These are phyloP conservation scores for Chitala chitala DNA, from an alignment of 2,113 vertebrate genomes.

Conservation along the genomic window DNA sequence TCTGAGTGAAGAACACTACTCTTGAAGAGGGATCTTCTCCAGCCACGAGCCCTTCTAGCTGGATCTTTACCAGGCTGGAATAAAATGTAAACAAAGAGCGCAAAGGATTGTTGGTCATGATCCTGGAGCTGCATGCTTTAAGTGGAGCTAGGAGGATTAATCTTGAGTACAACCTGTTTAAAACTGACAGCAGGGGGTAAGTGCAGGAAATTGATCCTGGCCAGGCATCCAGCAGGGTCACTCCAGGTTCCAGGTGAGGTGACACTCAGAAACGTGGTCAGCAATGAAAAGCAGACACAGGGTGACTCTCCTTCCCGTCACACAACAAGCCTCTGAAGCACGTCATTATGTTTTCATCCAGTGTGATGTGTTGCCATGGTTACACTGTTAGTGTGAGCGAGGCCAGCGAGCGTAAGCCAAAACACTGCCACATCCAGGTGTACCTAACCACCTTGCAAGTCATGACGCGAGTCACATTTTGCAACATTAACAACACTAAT, in stretches of 20 bases:
- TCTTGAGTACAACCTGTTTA: not conserved
- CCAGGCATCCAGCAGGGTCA: not conserved
- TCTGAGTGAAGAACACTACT: not conserved
- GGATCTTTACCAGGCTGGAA: not conserved
- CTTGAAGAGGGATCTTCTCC: not conserved
- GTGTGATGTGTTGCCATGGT: not conserved
- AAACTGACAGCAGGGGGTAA: not conserved
- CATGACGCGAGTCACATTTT: no score
- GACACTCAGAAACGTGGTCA: no score
- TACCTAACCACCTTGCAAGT: no score
- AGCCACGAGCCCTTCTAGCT: not conserved
- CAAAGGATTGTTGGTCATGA: not conserved
- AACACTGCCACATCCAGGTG: no score
- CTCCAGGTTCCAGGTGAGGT: not conserved
- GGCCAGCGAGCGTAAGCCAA: no score
- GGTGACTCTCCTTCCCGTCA: not conserved
- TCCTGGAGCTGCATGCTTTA: not conserved
- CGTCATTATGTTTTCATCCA: not conserved
- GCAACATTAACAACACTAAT: no score
- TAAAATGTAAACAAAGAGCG: constrained; percentile 11
- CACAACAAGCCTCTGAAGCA: not conserved
- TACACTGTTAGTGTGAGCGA: no score
- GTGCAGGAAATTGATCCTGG: not conserved
- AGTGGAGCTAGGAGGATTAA: not conserved
- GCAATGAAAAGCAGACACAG: not conserved